phyloP scores from a whole-genome alignment of 2,888 invertebrate genomes.

The Phortica okadai region DNA sequence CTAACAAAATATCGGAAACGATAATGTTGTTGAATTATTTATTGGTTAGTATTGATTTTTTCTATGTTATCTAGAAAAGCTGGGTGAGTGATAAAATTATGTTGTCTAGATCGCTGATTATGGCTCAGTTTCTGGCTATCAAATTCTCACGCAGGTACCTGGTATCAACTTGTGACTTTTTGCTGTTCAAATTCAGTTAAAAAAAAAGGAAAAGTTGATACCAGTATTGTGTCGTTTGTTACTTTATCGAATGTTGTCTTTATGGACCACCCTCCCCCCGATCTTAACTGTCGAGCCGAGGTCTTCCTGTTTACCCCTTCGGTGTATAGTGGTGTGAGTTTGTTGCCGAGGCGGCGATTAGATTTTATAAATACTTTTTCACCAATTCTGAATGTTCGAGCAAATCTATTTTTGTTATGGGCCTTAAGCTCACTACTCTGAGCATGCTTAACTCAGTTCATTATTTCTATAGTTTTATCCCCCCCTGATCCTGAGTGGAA shows the following conservation, averaged over 20 bases:
- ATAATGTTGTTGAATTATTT: slow-evolving; percentile 27
- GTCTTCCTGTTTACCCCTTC: slow-evolving; percentile 37
- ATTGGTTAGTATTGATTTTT: slow-evolving; percentile 1
- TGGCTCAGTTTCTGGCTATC: slow-evolving; percentile 17
- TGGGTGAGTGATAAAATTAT: slow-evolving; percentile 39
- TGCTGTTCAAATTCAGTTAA: neutral
- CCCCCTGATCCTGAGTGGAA: neutral
- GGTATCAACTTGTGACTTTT: slow-evolving; percentile 1
- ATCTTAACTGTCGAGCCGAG: slow-evolving; percentile 44
- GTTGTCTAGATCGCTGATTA: slow-evolving; percentile 38
- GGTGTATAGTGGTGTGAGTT: neutral
- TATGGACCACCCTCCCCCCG: neutral
- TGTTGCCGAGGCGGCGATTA: slow-evolving; percentile 34
- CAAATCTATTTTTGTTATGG: slow-evolving; percentile 14
- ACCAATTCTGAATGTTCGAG: slow-evolving; percentile 32
- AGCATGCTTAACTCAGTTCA: neutral
- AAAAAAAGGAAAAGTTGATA: neutral
- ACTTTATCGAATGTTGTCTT: neutral
- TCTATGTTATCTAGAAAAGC: slow-evolving; percentile 41
- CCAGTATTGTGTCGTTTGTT: neutral
- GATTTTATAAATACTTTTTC: slow-evolving; percentile 30
- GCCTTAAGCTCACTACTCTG: neutral
- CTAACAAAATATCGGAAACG: neutral
- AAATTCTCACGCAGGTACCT: too few relatives aligned
- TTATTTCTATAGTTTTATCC: neutral